phyloP scores from a whole-genome alignment of 37 sponge, comb jelly and placozoan species.

The Dysidea cf. avara region DNA sequence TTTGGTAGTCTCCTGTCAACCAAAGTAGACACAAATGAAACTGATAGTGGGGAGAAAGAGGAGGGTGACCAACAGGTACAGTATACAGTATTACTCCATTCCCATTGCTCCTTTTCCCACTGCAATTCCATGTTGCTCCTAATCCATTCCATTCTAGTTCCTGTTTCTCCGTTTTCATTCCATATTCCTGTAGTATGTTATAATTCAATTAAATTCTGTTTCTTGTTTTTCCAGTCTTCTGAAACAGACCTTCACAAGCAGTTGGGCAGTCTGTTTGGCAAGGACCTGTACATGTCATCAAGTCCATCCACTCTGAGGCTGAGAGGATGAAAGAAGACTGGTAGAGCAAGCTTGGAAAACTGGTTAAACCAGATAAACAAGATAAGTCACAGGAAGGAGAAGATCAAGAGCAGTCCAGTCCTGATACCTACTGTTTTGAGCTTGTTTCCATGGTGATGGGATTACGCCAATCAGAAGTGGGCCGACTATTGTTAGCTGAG shows the following conservation, averaged over 20 bases:
- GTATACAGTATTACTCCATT: no score
- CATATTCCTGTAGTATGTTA: no score
- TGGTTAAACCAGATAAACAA: not conserved
- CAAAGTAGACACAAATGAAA: constrained; percentile 43
- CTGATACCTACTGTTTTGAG: constrained; percentile 90
- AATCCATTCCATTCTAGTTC: no score
- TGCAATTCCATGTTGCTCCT: no score
- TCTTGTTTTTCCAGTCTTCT: no score
- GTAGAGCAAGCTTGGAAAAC: constrained; percentile 33
- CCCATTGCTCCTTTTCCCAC: no score
- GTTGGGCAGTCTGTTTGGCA: constrained; percentile 66
- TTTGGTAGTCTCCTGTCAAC: constrained; percentile 69
- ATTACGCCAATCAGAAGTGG: constrained; percentile 80
- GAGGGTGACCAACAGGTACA: constrained; percentile 7
- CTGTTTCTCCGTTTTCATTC: no score
- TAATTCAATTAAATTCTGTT: not conserved
- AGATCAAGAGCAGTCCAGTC: not conserved
- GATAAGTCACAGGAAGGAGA: not conserved
- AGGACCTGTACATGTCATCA: constrained; percentile 63
- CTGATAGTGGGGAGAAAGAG: constrained; percentile 32
- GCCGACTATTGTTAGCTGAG: constrained; percentile 75
- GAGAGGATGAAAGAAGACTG: constrained; percentile 74
- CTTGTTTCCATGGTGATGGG: constrained; percentile 91
- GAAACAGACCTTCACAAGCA: constrained; percentile 27
- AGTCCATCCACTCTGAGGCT: constrained; percentile 75